Conservation (phyloP, 2,113 vertebrate genomes). For the Myrmophylax atrothorax region DNA sequence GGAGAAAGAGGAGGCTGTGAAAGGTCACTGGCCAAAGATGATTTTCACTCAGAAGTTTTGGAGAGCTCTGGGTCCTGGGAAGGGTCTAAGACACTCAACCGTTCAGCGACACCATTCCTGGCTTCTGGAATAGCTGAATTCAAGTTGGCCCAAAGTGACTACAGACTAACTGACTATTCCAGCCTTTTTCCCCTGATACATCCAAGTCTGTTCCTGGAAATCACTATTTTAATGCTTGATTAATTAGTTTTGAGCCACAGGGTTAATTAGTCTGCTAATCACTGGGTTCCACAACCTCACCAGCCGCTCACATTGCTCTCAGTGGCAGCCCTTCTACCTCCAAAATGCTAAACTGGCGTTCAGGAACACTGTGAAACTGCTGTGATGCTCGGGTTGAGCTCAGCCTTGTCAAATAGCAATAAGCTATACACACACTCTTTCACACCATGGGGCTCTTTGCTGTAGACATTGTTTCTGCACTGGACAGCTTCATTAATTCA, state of each 20-base stretch:
- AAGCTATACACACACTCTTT: background rate
- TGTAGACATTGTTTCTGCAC: background rate
- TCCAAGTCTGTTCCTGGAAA: conserved; percentile 25
- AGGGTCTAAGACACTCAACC: background rate
- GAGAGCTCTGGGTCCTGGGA: background rate
- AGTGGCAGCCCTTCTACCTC: conserved; percentile 3
- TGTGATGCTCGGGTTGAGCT: conserved; percentile 31
- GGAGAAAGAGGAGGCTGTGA: background rate
- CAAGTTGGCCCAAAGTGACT: background rate
- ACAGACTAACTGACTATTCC: background rate
- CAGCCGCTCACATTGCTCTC: conserved; percentile 21
- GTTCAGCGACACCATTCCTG: background rate
- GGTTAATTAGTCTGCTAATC: conserved; percentile 63
- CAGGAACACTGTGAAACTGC: background rate
- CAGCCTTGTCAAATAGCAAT: background rate
- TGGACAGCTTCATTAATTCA: conserved; percentile 65
- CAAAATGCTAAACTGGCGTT: background rate
- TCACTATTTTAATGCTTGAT: conserved; percentile 64
- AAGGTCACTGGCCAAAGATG: background rate
- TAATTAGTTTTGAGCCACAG: conserved; percentile 66
- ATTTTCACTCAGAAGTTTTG: background rate
- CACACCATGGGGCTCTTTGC: background rate
- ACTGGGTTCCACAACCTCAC: conserved; percentile 20
- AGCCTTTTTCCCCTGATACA: background rate
- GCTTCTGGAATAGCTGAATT: background rate